phyloP scores from a whole-genome alignment of 2,113 vertebrate species.

The Colinus virginianus region DNA sequence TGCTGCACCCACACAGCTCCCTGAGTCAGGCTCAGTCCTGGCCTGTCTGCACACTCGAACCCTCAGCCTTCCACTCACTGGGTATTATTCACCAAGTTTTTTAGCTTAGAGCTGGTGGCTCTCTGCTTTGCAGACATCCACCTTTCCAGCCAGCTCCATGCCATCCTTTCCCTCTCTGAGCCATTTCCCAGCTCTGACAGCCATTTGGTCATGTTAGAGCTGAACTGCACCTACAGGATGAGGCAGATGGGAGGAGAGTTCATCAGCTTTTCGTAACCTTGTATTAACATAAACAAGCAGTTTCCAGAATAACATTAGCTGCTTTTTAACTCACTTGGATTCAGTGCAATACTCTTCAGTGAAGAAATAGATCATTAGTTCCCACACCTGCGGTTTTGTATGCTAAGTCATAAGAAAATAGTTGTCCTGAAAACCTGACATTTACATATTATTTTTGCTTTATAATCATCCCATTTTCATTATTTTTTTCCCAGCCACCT shows the following conservation, averaged over 20 bases:
- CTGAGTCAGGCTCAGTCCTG: background rate
- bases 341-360: background rate
- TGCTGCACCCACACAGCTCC: background rate
- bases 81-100: background rate
- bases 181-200: background rate
- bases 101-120: background rate
- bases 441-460: background rate
- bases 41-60: background rate
- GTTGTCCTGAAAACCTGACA: background rate
- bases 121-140: background rate
- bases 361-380: background rate
- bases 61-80: background rate
- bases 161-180: rapidly evolving
- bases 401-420: background rate
- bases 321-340: background rate
- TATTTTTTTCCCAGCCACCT: background rate
- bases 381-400: background rate
- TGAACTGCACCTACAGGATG: background rate
- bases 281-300: background rate
- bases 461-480: background rate
- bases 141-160: background rate
- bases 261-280: background rate
- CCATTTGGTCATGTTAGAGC: background rate
- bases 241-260: background rate
- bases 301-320: background rate